These are phyloP conservation scores for Onthophagus taurus DNA, from an alignment of 1,140 invertebrate species.

Conservation along the genomic window DNA sequence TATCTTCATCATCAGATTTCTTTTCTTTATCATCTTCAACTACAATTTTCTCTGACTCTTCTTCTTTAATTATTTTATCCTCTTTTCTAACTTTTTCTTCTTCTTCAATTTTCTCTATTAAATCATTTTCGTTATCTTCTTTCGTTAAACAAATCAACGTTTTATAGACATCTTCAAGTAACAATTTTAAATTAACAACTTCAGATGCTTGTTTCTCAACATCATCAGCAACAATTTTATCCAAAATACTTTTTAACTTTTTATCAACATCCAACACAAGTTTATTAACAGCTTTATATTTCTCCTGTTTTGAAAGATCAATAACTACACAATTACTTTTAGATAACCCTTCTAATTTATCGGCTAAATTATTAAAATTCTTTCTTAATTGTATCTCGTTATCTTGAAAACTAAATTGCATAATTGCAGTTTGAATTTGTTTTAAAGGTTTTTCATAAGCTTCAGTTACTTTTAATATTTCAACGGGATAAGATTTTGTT, in stretches of 20 bases:
- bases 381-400: not conserved
- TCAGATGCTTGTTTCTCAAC: not conserved
- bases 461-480: not conserved
- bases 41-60: constrained; percentile 13
- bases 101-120: not conserved
- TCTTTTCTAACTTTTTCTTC: constrained; percentile 14
- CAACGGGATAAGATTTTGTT: not conserved
- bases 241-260: not conserved
- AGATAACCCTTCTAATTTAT: too few species aligned
- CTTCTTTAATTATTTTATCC: constrained; percentile 3
- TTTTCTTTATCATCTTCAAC: constrained; percentile 9
- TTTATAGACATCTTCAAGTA: not conserved
- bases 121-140: not conserved
- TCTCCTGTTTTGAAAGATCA: not conserved
- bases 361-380: not conserved
- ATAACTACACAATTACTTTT: constrained; percentile 1
- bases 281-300: not conserved
- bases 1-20: constrained; percentile 8
- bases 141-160: too few species aligned
- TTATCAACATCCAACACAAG: not conserved
- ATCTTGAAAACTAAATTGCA: constrained; percentile 4
- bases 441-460: not conserved
- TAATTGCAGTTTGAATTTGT: not conserved
- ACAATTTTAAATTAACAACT: too few species aligned
- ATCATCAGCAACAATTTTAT: too few species aligned